These are phyloP conservation scores for Pipra filicauda DNA, from an alignment of 2,113 vertebrate species.

Conservation along the genomic window DNA sequence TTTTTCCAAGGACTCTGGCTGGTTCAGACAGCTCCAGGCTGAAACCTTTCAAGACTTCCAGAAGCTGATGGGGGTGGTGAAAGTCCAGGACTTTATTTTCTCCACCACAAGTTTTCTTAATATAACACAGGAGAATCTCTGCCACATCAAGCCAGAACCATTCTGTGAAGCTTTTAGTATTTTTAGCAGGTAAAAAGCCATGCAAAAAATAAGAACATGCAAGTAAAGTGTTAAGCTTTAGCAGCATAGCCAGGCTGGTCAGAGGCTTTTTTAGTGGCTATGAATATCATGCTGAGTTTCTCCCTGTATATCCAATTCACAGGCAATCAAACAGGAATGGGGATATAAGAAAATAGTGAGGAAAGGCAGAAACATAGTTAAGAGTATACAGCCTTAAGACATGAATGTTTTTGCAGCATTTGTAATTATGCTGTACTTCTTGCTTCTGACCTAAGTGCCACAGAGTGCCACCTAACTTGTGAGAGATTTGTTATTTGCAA, in stretches of 20 bases:
- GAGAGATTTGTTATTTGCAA: not conserved
- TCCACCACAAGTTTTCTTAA: constrained; percentile 62
- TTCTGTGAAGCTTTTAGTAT: constrained; percentile 52
- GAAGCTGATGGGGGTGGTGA: constrained; percentile 72
- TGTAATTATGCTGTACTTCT: not conserved
- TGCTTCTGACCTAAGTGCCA: not conserved
- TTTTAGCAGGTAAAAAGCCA: constrained; percentile 68
- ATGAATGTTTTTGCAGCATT: not conserved
- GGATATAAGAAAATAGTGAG: not conserved
- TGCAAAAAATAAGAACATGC: not conserved
- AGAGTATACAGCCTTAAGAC: not conserved
- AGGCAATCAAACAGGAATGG: not conserved
- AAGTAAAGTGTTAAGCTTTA: not conserved
- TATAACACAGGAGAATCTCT: constrained; percentile 68
- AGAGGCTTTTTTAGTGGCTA: not conserved
- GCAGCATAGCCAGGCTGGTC: not conserved
- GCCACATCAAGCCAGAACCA: constrained; percentile 67
- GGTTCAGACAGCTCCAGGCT: constrained; percentile 66
- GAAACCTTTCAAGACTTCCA: constrained; percentile 73
- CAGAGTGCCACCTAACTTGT: not conserved
- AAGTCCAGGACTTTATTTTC: constrained; percentile 76
- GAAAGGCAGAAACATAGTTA: not conserved
- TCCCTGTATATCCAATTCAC: not conserved
- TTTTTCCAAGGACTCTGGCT: constrained; percentile 69
- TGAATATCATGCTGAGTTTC: not conserved